phyloP scores from a whole-genome alignment of 2,888 invertebrate species.

The Pollenia griseotomentosa region DNA sequence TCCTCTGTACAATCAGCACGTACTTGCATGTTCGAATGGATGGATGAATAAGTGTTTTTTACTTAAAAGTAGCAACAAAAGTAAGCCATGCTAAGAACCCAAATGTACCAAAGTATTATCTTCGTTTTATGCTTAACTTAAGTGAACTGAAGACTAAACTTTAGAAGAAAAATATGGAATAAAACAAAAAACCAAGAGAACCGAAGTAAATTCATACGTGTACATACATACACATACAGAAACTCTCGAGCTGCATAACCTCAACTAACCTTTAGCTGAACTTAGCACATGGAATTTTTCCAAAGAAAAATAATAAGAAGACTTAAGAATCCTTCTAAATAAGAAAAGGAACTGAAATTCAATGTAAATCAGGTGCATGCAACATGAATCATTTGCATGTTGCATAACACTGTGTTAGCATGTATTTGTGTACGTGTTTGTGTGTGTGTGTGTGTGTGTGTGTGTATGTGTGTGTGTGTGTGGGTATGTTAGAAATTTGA shows the following conservation, averaged over 20 bases:
- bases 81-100: slow-evolving; percentile 50
- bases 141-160: slow-evolving; percentile 59
- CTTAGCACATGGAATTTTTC: slow-evolving; percentile 30
- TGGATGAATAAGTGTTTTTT: slow-evolving; percentile 14
- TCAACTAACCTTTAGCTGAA: slow-evolving; percentile 67
- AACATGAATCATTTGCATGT: slow-evolving; percentile 51
- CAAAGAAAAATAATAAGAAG: neutral
- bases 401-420: neutral
- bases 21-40: slow-evolving; percentile 14
- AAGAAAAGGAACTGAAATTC: slow-evolving; percentile 27
- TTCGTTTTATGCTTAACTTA: slow-evolving; percentile 64
- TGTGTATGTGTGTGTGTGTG: neutral
- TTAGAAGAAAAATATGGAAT: neutral
- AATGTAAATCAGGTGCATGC: slow-evolving; percentile 57
- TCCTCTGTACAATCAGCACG: slow-evolving; percentile 51
- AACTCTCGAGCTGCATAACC: slow-evolving; percentile 61
- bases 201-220: neutral
- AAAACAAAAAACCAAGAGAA: neutral
- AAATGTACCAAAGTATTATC: slow-evolving; percentile 57
- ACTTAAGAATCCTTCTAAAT: slow-evolving; percentile 3
- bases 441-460: neutral
- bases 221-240: slow-evolving; percentile 1
- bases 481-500: neutral
- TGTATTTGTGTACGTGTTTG: neutral
- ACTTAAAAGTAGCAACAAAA: slow-evolving; percentile 39